phyloP scores from a whole-genome alignment of 2,797 vertebrate genomes.

The Siniperca scherzeri region DNA sequence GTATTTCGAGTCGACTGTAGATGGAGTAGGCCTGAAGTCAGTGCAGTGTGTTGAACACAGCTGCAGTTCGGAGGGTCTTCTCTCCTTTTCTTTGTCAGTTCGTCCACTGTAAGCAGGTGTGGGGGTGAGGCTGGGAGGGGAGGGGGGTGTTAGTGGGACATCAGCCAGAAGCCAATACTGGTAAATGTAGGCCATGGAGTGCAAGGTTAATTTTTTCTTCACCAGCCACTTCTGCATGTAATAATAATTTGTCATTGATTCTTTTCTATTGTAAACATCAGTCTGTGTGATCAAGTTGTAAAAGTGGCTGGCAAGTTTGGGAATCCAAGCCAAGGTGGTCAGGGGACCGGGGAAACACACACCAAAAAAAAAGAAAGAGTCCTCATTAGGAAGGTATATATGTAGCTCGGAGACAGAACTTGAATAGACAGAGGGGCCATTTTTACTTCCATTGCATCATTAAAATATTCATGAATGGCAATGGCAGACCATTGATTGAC shows the following conservation, averaged over 20 bases:
- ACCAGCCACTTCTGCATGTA: conserved; percentile 53
- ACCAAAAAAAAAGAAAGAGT: conserved; percentile 16
- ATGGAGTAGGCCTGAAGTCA: conserved; percentile 56
- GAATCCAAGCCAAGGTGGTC: conserved; percentile 52
- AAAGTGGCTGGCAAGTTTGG: conserved; percentile 53
- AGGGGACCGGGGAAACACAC: conserved; percentile 6
- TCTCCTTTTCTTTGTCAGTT: conserved; percentile 50
- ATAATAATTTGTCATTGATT: conserved; percentile 10
- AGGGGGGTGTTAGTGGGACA: neutral
- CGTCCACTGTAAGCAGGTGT: conserved; percentile 56
- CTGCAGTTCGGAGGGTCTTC: conserved; percentile 48
- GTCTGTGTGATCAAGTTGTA: conserved; percentile 33
- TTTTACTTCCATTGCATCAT: conserved; percentile 25
- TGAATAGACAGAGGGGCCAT: conserved; percentile 65
- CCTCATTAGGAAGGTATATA: conserved; percentile 30
- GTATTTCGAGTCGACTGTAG: conserved; percentile 64
- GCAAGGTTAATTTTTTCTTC: conserved; percentile 49
- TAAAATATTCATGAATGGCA: conserved; percentile 18
- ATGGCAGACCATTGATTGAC: neutral
- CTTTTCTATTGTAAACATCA: conserved; percentile 45
- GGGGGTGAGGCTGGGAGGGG: conserved; percentile 4
- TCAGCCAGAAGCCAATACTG: conserved; percentile 67
- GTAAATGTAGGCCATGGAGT: conserved; percentile 50
- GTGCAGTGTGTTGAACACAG: conserved; percentile 36
- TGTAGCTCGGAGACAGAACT: conserved; percentile 61